These are phyloP conservation scores for Macheiramphus alcinus DNA, from an alignment of 2,113 vertebrate species.

Conservation along the genomic window DNA sequence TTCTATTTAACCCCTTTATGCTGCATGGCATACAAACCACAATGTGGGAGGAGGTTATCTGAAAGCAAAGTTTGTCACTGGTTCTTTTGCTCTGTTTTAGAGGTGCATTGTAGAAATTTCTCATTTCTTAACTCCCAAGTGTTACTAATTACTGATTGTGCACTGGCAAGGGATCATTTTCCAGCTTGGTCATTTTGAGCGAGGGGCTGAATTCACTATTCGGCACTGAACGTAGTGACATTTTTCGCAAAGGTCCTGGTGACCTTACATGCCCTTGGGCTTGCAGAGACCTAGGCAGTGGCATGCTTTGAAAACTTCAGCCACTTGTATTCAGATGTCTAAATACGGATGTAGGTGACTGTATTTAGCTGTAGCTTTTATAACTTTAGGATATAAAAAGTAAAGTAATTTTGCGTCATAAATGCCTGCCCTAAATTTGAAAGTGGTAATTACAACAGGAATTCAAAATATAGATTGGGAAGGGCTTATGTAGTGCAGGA, in stretches of 20 bases:
- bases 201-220: neutral
- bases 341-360: conserved; percentile 26
- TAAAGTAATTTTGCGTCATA: neutral
- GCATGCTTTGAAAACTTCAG: neutral
- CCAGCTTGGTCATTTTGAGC: neutral
- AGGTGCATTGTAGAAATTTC: neutral
- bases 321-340: neutral
- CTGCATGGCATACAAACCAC: rapidly evolving
- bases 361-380: conserved; percentile 34
- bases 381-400: neutral
- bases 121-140: neutral
- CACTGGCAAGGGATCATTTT: neutral
- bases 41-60: rapidly evolving
- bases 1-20: neutral
- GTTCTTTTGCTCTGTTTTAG: neutral
- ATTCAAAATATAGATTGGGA: neutral
- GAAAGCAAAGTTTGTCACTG: neutral
- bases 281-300: neutral
- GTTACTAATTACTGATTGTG: neutral
- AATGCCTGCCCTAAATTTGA: conserved; percentile 35
- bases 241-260: neutral
- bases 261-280: conserved; percentile 21
- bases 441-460: conserved; percentile 21
- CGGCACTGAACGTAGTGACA: neutral
- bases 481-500: neutral